Base-by-base conservation (phyloP, 2,888 invertebrate genomes). In the Archaeoteleia sp. region DNA sequence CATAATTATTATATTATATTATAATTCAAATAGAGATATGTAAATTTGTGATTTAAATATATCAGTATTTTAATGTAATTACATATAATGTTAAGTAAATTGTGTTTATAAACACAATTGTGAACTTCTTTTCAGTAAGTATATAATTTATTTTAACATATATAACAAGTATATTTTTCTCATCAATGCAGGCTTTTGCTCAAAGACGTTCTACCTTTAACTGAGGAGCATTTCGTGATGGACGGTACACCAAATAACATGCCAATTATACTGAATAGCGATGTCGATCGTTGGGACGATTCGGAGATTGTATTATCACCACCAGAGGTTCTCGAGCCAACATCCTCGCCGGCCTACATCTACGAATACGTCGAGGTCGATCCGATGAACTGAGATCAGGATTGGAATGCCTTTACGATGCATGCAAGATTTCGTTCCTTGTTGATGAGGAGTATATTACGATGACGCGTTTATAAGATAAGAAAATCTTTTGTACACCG, bases 201-300 rank as follows among this genome's bases (percentile, higher is more conserved):
- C 72, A 90, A 90, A 78, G 89, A 90, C 68, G 82, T 88, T 65
- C 84, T 89, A 77, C 90, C 91, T 8, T 82, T 90, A 55, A 88
- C 88, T 3, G 89, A 90, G 72, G 87, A 88, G 1, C 89, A 89
- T 77, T 89, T 89, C 71, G 86, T 87, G 20, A 86, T 87, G 73
- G 87, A 87, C 25, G 86, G 85, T 69, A 83, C 85, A 39, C 86
- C 87, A 1, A 76, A 80, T 30, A 85, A 86, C 63, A 73, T 87
- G 61, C 83, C 86, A 45, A 77, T 86, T 58, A 86, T 85, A 29
- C 76, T 87, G 40, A 86, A 86, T 63, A 78, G 76, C 1, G 84
- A 83, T 51, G 79, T 84, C 13, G 80, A 81, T 67, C 75, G 74
- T 17, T 85, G 85, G 85, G 74, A 70, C 35, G 77, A 81, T 58